phyloP scores from a whole-genome alignment of 1,140 invertebrate species.

The Hyposmocoma kahamanoa region DNA sequence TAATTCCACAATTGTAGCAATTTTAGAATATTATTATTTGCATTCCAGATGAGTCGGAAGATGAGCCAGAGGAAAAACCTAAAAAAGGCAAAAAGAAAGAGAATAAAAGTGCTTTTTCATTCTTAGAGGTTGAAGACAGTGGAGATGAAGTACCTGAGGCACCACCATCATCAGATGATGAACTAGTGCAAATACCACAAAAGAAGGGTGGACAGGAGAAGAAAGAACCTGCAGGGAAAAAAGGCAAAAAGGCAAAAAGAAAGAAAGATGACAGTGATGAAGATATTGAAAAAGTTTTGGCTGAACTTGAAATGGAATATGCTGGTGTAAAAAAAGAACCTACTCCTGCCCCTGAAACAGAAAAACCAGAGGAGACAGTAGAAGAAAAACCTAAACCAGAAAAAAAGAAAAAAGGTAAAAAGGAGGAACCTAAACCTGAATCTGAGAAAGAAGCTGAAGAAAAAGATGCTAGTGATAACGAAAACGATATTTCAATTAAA shows the following conservation, averaged over 20 bases:
- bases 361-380: slow-evolving; percentile 67
- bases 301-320: slow-evolving; percentile 87
- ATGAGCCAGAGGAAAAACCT: slow-evolving; percentile 54
- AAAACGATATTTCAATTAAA: slow-evolving; percentile 80
- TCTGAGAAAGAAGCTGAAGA: slow-evolving; percentile 64
- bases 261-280: slow-evolving; percentile 88
- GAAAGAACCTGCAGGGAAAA: slow-evolving; percentile 76
- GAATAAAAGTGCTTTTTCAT: slow-evolving; percentile 77
- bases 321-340: slow-evolving; percentile 75
- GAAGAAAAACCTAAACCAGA: slow-evolving; percentile 63
- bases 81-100: slow-evolving; percentile 71
- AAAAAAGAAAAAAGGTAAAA: slow-evolving; percentile 67
- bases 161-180: slow-evolving; percentile 67
- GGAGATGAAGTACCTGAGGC: slow-evolving; percentile 64
- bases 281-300: slow-evolving; percentile 88
- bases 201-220: slow-evolving; percentile 73
- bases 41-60: slow-evolving; percentile 63
- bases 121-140: slow-evolving; percentile 76
- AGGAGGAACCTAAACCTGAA: slow-evolving; percentile 64
- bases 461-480: slow-evolving; percentile 71
- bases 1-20: not conserved
- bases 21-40: too few species aligned
- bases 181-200: slow-evolving; percentile 54
- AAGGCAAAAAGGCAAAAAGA: slow-evolving; percentile 81
- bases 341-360: slow-evolving; percentile 42